Evolutionary conservation across 2,888 invertebrate species (phyloP).

Genomic region (Tachystola acroxantha): DNA sequence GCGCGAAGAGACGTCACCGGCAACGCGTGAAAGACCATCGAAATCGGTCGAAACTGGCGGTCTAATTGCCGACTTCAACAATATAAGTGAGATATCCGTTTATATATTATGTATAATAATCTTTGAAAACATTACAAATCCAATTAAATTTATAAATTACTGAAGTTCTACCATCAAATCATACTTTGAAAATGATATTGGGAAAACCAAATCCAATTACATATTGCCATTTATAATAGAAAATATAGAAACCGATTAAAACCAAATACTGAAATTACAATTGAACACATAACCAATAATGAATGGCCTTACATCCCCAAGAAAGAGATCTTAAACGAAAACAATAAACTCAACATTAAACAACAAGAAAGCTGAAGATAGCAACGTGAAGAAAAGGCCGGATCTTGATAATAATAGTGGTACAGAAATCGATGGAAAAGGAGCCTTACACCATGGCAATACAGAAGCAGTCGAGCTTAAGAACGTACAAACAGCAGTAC

Average conservation of each 20-base stretch:
- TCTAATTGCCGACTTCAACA: too few relatives aligned
- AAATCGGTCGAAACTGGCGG: too few relatives aligned
- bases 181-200: too few relatives aligned
- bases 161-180: too few relatives aligned
- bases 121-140: too few relatives aligned
- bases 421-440: constrained; percentile 13
- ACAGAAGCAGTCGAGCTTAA: constrained; percentile 9
- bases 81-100: too few relatives aligned
- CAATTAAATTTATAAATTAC: too few relatives aligned
- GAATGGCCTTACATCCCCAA: constrained; percentile 19
- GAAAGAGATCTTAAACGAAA: constrained; percentile 37
- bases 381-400: constrained; percentile 37
- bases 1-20: too few relatives aligned
- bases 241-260: constrained; percentile 8
- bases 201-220: too few relatives aligned
- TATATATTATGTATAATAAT: too few relatives aligned
- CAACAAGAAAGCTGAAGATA: constrained; percentile 30
- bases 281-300: constrained; percentile 9
- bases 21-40: too few relatives aligned
- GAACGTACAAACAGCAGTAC: constrained; percentile 20
- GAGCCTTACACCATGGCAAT: constrained; percentile 14
- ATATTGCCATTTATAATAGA: constrained; percentile 9
- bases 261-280: constrained; percentile 13
- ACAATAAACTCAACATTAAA: constrained; percentile 42
- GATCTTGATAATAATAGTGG: constrained; percentile 32